These are phyloP conservation scores for Tapirus indicus DNA, from an alignment of 2,797 vertebrate species.

Conservation along the genomic window DNA sequence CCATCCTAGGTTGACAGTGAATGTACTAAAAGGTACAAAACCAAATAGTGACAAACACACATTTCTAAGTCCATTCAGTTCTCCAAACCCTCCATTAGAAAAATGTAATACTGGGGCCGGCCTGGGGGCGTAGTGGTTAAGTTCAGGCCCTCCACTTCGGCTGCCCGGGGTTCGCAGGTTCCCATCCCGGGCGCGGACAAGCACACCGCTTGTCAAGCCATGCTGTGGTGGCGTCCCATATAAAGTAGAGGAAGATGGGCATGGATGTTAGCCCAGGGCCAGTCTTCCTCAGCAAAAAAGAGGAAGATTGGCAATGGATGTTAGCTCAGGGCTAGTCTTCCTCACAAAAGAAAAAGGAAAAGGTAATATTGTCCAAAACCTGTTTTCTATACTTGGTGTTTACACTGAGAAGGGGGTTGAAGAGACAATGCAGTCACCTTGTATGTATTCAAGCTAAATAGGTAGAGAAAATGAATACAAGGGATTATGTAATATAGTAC, in stretches of 20 bases:
- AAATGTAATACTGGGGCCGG: not conserved
- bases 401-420: conserved; percentile 8
- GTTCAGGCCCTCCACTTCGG: too few relatives aligned
- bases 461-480: conserved; percentile 67
- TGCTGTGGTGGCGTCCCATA: too few relatives aligned
- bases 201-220: too few relatives aligned
- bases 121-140: too few relatives aligned
- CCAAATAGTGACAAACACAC: conserved; percentile 23
- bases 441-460: conserved; percentile 52
- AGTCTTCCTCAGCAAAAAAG: too few relatives aligned
- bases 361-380: conserved; percentile 20
- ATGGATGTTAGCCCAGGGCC: too few relatives aligned
- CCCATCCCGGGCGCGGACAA: too few relatives aligned
- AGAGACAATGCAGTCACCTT: conserved; percentile 75
- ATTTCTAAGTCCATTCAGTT: conserved; percentile 49
- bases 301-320: too few relatives aligned
- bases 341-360: not conserved
- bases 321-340: too few relatives aligned
- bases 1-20: conserved; percentile 11
- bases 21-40: conserved; percentile 26
- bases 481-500: conserved; percentile 67
- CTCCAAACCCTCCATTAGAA: conserved; percentile 11
- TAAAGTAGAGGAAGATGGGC: too few relatives aligned
- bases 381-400: conserved; percentile 18
- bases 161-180: too few relatives aligned